Conservation (phyloP, 2,113 vertebrate genomes). For the Stercorarius parasiticus region DNA sequence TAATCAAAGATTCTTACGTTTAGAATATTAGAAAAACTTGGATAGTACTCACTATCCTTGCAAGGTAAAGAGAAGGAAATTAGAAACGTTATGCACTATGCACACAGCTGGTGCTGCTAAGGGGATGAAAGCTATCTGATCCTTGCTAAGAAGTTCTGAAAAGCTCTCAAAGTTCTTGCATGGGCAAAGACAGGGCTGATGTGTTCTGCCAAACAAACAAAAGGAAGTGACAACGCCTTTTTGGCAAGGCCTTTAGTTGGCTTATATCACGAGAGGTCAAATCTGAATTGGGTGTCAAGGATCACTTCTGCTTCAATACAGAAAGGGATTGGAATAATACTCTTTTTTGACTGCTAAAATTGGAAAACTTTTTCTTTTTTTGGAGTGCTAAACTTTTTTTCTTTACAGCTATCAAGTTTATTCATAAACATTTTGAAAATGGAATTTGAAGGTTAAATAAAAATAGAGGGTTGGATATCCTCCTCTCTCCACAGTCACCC, state of each 20-base stretch:
- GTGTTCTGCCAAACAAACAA: background rate
- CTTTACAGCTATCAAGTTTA: background rate
- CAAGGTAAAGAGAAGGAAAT: background rate
- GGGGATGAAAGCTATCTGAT: background rate
- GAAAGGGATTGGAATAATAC: background rate
- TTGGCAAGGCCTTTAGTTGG: background rate
- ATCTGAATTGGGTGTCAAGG: background rate
- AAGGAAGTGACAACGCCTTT: background rate
- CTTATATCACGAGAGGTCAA: background rate
- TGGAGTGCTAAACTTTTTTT: background rate
- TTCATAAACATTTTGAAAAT: background rate
- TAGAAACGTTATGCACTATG: background rate
- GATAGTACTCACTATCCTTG: background rate
- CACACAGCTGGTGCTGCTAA: background rate
- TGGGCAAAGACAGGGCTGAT: background rate
- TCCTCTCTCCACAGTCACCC: background rate
- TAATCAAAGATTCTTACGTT: background rate
- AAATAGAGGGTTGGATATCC: background rate
- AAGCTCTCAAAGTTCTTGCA: background rate
- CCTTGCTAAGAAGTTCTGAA: background rate
- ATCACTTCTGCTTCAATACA: background rate
- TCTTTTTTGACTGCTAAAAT: background rate
- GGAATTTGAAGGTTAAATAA: background rate
- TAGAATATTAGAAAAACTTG: background rate
- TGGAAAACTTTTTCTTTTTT: background rate